Percentiles rank a stretch among this genome's conserved stretches.
Conservation (phyloP, 2,888 invertebrate species). For the Elysia crispata region DNA sequence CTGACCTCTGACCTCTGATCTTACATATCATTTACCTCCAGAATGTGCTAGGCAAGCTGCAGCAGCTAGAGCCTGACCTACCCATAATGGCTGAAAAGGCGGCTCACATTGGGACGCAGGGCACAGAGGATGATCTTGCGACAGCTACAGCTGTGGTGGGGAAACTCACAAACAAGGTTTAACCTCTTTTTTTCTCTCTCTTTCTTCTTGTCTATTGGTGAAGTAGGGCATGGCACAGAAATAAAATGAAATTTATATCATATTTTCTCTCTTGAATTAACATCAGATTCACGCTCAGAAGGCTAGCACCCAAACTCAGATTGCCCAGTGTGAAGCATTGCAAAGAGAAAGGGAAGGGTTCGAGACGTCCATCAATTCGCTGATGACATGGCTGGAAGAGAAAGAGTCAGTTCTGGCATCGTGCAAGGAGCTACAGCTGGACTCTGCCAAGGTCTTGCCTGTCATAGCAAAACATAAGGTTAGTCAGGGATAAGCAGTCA, state of each 20-base stretch:
- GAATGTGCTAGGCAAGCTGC: slow-evolving; percentile 58
- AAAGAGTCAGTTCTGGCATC: slow-evolving; percentile 64
- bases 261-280: too few species aligned
- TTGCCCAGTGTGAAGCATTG: slow-evolving; percentile 88
- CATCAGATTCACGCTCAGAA: slow-evolving; percentile 82
- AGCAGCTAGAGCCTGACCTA: slow-evolving; percentile 84
- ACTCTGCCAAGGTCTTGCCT: slow-evolving; percentile 62
- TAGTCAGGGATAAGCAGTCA: slow-evolving; percentile 39
- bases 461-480: slow-evolving; percentile 68
- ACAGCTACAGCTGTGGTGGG: slow-evolving; percentile 92
- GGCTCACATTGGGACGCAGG: slow-evolving; percentile 89
- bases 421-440: slow-evolving; percentile 62
- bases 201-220: too few species aligned
- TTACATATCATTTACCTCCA: slow-evolving; percentile 35
- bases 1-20: too few species aligned
- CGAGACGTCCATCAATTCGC: slow-evolving; percentile 63
- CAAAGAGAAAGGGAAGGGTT: slow-evolving; percentile 67
- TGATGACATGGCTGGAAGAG: slow-evolving; percentile 67
- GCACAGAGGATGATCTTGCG: slow-evolving; percentile 74
- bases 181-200: too few species aligned
- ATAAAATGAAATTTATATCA: too few species aligned
- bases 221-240: too few species aligned
- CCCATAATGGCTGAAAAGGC: slow-evolving; percentile 94
- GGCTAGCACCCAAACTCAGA: slow-evolving; percentile 89
- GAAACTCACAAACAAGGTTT: slow-evolving; percentile 85